phyloP scores from a whole-genome alignment of 2,113 vertebrate species.

The Pterocles orientalis region DNA sequence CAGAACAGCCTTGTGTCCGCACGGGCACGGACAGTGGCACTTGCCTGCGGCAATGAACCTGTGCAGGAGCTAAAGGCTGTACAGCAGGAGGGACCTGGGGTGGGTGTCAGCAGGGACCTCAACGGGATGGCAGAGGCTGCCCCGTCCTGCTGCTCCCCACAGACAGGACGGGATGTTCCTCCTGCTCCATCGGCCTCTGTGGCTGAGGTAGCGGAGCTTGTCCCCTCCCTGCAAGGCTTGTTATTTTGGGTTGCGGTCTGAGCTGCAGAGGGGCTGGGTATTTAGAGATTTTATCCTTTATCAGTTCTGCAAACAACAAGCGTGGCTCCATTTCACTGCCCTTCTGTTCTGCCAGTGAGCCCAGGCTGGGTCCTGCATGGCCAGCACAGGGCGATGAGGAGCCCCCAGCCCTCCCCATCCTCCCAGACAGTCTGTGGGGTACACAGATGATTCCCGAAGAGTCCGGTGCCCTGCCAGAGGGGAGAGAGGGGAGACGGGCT shows the following conservation, averaged over 20 bases:
- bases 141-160: background rate
- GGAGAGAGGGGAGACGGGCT: background rate
- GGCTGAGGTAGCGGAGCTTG: background rate
- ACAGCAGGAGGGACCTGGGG: rapidly evolving
- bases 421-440: background rate
- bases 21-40: background rate
- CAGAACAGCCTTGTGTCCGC: background rate
- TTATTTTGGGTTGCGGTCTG: background rate
- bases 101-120: background rate
- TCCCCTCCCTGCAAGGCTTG: rapidly evolving
- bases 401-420: background rate
- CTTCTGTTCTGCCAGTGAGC: background rate
- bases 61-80: background rate
- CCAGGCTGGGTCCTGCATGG: rapidly evolving
- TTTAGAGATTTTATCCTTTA: background rate
- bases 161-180: rapidly evolving
- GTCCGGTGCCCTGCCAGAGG: background rate
- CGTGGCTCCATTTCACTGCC: background rate
- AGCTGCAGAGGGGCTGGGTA: background rate
- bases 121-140: background rate
- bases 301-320: background rate
- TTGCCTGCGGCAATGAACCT: background rate
- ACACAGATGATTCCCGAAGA: background rate
- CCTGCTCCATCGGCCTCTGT: background rate
- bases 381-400: rapidly evolving